A percentile compares a stretch with the other conserved stretches of the same genome.
Evolutionary conservation across 2,113 vertebrate species (phyloP).

Genomic region (Cavia aperea): DNA sequence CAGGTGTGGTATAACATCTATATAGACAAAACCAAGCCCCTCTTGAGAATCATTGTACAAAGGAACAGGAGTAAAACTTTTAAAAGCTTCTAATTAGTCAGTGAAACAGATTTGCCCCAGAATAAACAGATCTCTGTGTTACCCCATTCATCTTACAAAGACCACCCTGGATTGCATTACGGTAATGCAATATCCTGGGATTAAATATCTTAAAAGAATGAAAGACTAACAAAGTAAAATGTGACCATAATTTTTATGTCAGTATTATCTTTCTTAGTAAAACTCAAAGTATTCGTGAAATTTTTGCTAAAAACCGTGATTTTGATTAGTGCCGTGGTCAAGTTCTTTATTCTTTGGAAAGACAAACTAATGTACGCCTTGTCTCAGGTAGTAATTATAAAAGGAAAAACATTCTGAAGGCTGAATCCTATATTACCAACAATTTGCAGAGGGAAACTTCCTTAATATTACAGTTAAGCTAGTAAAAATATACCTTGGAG

Average conservation of each 20-base stretch:
- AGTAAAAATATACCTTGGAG: not conserved
- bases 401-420: not conserved
- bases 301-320: not conserved
- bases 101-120: conserved; percentile 71
- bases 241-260: not conserved
- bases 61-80: conserved; percentile 69
- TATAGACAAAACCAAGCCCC: conserved; percentile 64
- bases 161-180: conserved; percentile 76
- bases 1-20: conserved; percentile 70
- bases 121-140: conserved; percentile 74
- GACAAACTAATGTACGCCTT: not conserved
- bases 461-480: not conserved
- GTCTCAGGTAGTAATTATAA: not conserved
- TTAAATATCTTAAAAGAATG: conserved; percentile 62
- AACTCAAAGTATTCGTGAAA: conserved; percentile 10
- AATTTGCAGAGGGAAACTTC: not conserved
- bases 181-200: conserved; percentile 65
- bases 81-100: conserved; percentile 76
- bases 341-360: not conserved
- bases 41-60: conserved; percentile 55
- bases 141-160: conserved; percentile 71
- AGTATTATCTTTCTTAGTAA: not conserved
- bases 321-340: not conserved
- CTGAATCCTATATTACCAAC: conserved; percentile 11
- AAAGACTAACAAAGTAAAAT: conserved; percentile 53